Conservation (phyloP, 2,113 vertebrate genomes). For the Chionis minor region DNA sequence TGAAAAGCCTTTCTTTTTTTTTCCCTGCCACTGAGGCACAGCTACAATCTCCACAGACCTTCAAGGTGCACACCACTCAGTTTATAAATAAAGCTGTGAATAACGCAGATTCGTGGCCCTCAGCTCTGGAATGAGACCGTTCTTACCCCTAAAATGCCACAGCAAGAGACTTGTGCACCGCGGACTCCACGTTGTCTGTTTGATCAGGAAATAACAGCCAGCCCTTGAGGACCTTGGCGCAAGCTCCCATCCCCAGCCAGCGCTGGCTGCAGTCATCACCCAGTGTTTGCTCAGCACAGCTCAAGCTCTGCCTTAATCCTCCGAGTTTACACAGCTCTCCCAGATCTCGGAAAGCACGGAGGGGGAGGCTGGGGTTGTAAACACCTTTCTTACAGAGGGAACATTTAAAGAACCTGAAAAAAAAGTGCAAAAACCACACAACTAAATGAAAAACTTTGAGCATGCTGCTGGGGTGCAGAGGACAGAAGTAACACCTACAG, state of each 20-base stretch:
- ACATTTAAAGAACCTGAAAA: neutral
- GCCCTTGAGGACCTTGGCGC: neutral
- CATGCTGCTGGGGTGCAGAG: neutral
- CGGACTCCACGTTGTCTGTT: neutral
- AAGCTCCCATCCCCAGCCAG: neutral
- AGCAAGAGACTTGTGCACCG: neutral
- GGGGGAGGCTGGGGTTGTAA: neutral
- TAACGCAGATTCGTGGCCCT: neutral
- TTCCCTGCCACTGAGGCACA: neutral
- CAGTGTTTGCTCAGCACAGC: constrained; percentile 31
- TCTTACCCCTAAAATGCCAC: neutral
- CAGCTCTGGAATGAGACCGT: neutral
- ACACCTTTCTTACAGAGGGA: neutral
- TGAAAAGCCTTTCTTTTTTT: neutral
- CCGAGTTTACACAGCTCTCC: neutral
- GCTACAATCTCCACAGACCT: neutral
- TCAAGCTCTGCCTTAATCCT: constrained; percentile 25
- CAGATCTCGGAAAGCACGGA: neutral
- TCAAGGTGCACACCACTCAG: neutral
- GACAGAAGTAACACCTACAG: neutral
- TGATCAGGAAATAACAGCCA: neutral
- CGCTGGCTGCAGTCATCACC: neutral
- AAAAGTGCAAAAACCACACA: neutral
- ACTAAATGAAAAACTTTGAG: neutral
- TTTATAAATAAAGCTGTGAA: neutral